Conservation (phyloP, 2,888 invertebrate genomes). For the Antitype chi region DNA sequence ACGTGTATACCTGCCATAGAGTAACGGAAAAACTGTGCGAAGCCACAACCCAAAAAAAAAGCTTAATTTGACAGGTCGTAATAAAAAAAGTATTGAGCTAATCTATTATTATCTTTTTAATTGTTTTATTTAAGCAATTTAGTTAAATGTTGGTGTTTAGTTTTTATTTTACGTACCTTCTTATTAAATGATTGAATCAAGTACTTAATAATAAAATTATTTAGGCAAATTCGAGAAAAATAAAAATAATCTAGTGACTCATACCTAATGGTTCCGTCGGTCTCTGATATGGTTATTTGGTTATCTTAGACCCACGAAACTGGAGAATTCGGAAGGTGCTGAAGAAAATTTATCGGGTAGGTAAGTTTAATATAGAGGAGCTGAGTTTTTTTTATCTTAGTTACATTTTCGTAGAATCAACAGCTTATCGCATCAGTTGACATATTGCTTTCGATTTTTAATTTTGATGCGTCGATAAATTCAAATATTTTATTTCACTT, state of each 20-base stretch:
- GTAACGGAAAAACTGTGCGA: no score
- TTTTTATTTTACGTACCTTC: neutral
- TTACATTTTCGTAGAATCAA: neutral
- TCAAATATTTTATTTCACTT: no score
- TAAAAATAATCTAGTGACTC: no score
- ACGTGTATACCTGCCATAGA: neutral
- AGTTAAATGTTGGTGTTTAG: neutral
- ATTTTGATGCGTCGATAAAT: neutral
- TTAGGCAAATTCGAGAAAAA: no score
- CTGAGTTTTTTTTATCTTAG: neutral
- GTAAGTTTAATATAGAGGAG: neutral
- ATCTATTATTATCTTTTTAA: no score
- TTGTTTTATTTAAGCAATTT: neutral
- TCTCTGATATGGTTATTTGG: neutral
- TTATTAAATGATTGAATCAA: neutral
- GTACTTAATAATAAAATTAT: neutral
- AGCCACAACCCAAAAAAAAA: no score
- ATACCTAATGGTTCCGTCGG: neutral
- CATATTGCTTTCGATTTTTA: neutral
- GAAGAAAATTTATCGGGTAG: constrained; percentile 1
- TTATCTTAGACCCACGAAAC: neutral
- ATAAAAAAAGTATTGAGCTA: no score
- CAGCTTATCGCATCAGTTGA: no score
- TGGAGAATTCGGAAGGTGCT: neutral
- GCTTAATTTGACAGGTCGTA: neutral